These are phyloP conservation scores for Eupithecia centaureata DNA, from an alignment of 2,888 invertebrate genomes.

Conservation along the genomic window DNA sequence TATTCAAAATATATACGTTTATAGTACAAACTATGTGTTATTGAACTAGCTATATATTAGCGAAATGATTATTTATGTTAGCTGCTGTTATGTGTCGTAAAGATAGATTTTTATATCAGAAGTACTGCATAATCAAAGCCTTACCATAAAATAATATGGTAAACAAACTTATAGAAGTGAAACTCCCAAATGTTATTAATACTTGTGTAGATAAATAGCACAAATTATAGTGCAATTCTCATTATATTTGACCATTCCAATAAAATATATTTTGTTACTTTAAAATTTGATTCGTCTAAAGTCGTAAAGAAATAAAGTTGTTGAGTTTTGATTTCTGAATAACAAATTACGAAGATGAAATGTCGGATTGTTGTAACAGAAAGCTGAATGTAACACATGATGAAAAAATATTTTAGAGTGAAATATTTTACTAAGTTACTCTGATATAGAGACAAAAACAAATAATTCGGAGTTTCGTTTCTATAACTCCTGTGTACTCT, in stretches of 20 bases:
- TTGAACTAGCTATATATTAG: slow-evolving; percentile 28
- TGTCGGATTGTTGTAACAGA: neutral
- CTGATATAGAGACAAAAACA: neutral
- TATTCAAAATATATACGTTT: slow-evolving; percentile 29
- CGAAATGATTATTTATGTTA: slow-evolving; percentile 29
- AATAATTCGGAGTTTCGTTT: slow-evolving; percentile 19
- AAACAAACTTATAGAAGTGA: slow-evolving; percentile 16
- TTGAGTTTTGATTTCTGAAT: too few species aligned
- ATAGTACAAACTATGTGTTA: slow-evolving; percentile 37
- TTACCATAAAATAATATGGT: slow-evolving; percentile 18
- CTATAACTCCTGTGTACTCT: slow-evolving; percentile 7
- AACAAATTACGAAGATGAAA: neutral
- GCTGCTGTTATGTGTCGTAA: slow-evolving; percentile 21
- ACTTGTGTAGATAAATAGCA: neutral
- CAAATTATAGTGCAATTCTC: too few species aligned
- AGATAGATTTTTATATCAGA: slow-evolving; percentile 29
- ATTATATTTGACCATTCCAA: too few species aligned
- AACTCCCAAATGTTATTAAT: slow-evolving; percentile 7
- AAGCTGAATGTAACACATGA: neutral
- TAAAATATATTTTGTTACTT: too few species aligned
- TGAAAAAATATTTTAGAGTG: neutral
- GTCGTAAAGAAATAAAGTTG: too few species aligned
- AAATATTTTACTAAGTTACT: neutral
- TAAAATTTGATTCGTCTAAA: too few species aligned
- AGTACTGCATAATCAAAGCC: slow-evolving; percentile 19